Evolutionary conservation across 2,797 vertebrate genomes (phyloP), one percentile per base, ranked within the genome.

Genomic region (Bucorvus abyssinicus): DNA sequence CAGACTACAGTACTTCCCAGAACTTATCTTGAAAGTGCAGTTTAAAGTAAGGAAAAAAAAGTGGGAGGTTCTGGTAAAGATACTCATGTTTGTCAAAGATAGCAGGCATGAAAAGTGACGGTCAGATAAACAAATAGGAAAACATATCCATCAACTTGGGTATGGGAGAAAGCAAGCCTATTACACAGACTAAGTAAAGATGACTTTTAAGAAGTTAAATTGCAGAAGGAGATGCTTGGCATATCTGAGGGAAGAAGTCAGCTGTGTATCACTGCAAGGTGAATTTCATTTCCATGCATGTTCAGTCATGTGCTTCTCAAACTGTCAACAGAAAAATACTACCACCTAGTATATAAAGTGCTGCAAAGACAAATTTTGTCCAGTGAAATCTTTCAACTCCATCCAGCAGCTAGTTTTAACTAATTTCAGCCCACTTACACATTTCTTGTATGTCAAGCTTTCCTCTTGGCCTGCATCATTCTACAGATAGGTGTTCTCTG

Each of bases 41-140:
- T 82, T 90, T 77, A 50, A 89, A 79, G 36, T 8, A 45, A 5
- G 42, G 6, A 5, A 42, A 42, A 55, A 86, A 84, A 70, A 60
- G 36, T 57, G 55, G 50, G 74, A 89, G 60, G 64, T 77, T 87
- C 84, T 87, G 88, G 95, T 94, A 96, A 97, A 86, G 69, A 91
- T 57, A 68, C 71, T 83, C 49, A 10, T 97, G 95, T 89, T 95
- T 68, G n/a, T 74, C 74, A 87, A 68, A 94, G 95, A 96, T 97
- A 96, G 18, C 71, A 80, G 45, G 16, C 77, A 90, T 55, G 67
- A 80, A 79, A 95, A 91, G 74, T 68, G 56, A 84, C 40, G 55
- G 75, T 23, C 64, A 89, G 67, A 94, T 94, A 94, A 95, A 94
- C 79, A 91, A 94, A 84, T 1, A 64, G 56, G 56, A 89, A 90